Conservation (phyloP, 2,797 vertebrate genomes). For the Benthosema pterotum region DNA sequence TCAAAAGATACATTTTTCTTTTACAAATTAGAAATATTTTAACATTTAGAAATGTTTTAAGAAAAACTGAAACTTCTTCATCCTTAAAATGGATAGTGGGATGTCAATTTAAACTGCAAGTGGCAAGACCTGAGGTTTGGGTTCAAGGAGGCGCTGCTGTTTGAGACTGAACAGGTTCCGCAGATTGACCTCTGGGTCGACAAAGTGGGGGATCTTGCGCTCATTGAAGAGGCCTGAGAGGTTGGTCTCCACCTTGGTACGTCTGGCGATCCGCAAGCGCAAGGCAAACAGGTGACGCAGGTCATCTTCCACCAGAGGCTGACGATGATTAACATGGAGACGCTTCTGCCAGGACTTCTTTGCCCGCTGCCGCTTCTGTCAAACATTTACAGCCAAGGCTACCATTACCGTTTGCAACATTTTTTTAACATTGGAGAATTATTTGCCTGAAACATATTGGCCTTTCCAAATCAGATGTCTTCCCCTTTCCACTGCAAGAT, state of each 20-base stretch:
- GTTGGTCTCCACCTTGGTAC: slow-evolving; percentile 77
- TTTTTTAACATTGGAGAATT: no score
- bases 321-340: slow-evolving; percentile 57
- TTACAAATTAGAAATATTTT: not conserved
- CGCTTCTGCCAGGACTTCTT: slow-evolving; percentile 81
- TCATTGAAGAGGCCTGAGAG: slow-evolving; percentile 83
- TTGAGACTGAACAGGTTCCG: slow-evolving; percentile 74
- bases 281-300: slow-evolving; percentile 73
- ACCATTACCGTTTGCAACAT: no score
- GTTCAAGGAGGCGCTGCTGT: slow-evolving; percentile 11
- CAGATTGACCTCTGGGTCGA: slow-evolving; percentile 82
- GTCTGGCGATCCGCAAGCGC: slow-evolving; percentile 74
- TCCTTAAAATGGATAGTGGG: not conserved
- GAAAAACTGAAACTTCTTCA: not conserved
- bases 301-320: slow-evolving; percentile 76
- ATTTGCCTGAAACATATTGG: no score
- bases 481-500: no score
- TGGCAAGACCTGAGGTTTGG: not conserved
- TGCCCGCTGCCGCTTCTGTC: slow-evolving; percentile 54
- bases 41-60: not conserved
- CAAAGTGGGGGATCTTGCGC: slow-evolving; percentile 77
- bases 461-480: no score
- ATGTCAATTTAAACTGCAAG: slow-evolving; percentile 30
- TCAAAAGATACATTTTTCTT: slow-evolving; percentile 29
- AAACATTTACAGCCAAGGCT: not conserved